Evolutionary conservation across 2,113 vertebrate species (phyloP), one percentile per base, ranked within the genome.

Genomic region (Myiagra hebetior): DNA sequence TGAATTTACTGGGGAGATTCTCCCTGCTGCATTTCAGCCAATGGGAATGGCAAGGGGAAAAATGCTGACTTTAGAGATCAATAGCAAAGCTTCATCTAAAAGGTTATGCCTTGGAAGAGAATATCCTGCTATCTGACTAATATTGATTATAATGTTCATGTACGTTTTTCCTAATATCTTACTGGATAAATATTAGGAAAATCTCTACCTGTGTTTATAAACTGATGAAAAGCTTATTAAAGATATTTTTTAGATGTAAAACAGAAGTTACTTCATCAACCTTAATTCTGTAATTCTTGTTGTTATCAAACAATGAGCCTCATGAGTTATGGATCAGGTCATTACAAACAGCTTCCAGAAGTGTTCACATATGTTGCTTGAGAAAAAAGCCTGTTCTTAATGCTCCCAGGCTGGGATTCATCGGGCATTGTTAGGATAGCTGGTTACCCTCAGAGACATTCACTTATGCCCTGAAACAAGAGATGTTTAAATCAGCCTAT

Each of bases 291-390:
- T 91, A 59, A 70, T 70, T 85, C 46, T 65, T 93, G 64, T 64
- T 5, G 0, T 77, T 91, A 67, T 47, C 70, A 70, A 89, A 83
- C 52, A 91, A 65, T 70, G 47, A 73, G 26, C 82, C 50, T 95
- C 47, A 30, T 55, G 76, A 94, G 82, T 89, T 95, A 94, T n/a
- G 75, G 85, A 87, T 90, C 72, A 50, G 82, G 59, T 90, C 67
- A 70, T 74, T 93, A 59, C 72, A 80, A 70, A 59, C 70, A 67
- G 85, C 49, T 50, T 89, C 49, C 85, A 85, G 67, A 91, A 96
- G 70, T 37, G 75, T 69, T 93, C 85, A 70, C 55, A 65, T 89
- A 89, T 65, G 84, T 75, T 87, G 42, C 69, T 91, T 87, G 60
- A 91, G 73, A 70, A 89, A 93, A 75, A 87, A 82, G 23, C 52